Base-by-base conservation (phyloP, 1,140 invertebrate species). In the Uloborus diversus region DNA sequence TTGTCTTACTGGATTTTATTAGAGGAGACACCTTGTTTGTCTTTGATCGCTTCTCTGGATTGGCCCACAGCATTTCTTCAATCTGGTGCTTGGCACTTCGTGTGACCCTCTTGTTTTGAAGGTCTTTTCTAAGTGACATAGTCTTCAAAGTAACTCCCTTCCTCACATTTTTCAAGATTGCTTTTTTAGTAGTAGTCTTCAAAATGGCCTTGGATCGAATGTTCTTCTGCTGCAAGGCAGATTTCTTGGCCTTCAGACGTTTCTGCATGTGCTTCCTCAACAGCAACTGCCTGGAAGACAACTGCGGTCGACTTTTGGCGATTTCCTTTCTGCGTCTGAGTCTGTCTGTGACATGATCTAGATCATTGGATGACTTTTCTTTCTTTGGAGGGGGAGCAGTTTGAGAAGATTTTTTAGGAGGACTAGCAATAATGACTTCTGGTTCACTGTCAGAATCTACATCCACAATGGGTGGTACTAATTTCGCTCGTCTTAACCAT, bases 401-500 rank as follows among this genome's bases (percentile, higher is more conserved):
- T 27, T 27, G 49, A 27, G 11, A n/a, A 64, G 30, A 33, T 27
- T 69, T 79, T 27, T 66, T 81, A 32, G 20, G 13, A 30, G 61
- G 30, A 4, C 69, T 17, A 47, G 42, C 14, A 59, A 11, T 53
- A 20, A 81, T 59, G 28, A 75, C 27, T 66, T 81, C 75, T 20
- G 66, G 64, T 59, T 81, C 79, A 79, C 81, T 82, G 27, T 82
- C 81, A 49, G 79, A 82, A 59, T 82, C 79, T 42, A 81, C 69
- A 73, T 82, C 81, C 9, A 82, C 71, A 66, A 82, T 76, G 33
- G 80, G 81, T n/a, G 79, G 79, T 23, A 82, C 81, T n/a, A 81
- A 35, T 66, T 81, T 82, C 4, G 81, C 81, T 65, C 70, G 59
- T 51, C 81, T 70, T 4, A 76, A 23, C 61, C 42, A 78, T 30